A percentile compares a stretch with the other conserved stretches of the same genome.
phyloP scores from a whole-genome alignment of 2,888 invertebrate species.

The Syrphus vitripennis region DNA sequence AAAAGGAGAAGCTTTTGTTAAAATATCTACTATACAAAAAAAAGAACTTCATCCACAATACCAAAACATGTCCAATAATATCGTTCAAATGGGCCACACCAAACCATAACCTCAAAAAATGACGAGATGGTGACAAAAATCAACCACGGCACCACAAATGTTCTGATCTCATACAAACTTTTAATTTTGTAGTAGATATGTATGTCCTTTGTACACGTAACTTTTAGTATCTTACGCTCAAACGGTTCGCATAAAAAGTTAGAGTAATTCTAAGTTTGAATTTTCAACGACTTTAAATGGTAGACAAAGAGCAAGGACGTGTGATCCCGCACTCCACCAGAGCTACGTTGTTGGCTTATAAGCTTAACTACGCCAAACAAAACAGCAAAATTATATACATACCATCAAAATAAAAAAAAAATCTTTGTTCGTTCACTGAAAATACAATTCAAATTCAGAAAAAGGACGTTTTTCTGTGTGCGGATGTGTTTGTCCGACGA shows the following conservation, averaged over 20 bases:
- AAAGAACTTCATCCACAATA: constrained; percentile 32
- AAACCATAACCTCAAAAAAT: not conserved
- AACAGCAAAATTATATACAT: no score
- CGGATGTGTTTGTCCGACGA: not conserved
- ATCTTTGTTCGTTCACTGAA: constrained; percentile 21
- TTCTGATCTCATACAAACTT: constrained; percentile 30
- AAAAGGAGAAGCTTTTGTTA: constrained; percentile 15
- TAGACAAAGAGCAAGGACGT: not conserved
- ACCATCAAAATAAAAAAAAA: not conserved
- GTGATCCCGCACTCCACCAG: constrained; percentile 25
- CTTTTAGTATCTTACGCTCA: constrained; percentile 53
- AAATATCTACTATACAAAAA: constrained; percentile 2
- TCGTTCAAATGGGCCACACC: not conserved
- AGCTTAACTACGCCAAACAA: not conserved
- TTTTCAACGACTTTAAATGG: constrained; percentile 8
- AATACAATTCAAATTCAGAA: constrained; percentile 30
- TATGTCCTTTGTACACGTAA: constrained; percentile 10
- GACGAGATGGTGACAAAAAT: not conserved
- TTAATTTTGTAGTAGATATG: constrained; percentile 3
- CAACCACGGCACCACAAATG: constrained; percentile 2
- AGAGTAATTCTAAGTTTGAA: constrained; percentile 53
- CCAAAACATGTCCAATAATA: constrained; percentile 60
- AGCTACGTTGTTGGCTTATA: not conserved
- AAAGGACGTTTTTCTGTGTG: not conserved
- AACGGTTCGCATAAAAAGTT: constrained; percentile 38